These are phyloP conservation scores for Pseudorectes ferrugineus DNA, from an alignment of 2,113 vertebrate genomes.

Conservation along the genomic window DNA sequence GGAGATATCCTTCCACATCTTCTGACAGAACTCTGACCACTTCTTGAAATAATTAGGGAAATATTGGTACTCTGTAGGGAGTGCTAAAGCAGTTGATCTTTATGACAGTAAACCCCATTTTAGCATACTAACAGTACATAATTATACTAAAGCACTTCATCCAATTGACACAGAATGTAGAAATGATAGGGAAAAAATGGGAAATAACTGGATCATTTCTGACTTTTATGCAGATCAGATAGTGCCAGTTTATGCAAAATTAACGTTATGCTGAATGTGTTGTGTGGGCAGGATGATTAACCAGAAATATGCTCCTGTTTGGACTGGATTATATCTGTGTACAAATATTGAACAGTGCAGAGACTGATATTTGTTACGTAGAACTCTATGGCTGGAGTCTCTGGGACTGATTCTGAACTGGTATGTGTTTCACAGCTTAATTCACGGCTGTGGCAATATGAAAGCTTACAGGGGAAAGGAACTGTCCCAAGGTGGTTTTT, in stretches of 20 bases:
- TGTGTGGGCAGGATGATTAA: background rate
- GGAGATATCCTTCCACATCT: background rate
- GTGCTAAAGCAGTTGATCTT: background rate
- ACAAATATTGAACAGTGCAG: rapidly evolving
- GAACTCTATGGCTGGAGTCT: background rate
- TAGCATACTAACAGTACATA: background rate
- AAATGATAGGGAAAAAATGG: background rate
- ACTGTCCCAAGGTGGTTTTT: background rate
- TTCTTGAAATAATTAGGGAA: background rate
- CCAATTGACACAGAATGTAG: background rate
- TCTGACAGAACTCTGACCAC: background rate
- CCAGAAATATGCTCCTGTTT: background rate
- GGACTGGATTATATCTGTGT: background rate
- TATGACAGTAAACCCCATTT: background rate
- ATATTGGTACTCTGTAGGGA: background rate
- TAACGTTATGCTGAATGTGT: rapidly evolving
- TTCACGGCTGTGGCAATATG: background rate
- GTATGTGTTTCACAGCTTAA: background rate
- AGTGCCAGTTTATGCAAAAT: background rate
- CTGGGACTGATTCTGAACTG: background rate
- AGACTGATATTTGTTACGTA: background rate
- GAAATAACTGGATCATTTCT: background rate
- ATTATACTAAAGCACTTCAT: background rate
- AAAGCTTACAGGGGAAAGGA: background rate
- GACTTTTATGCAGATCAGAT: background rate